Percentiles rank a stretch among this genome's conserved stretches.
Evolutionary conservation across 2,113 vertebrate genomes (phyloP).

Genomic region (Passer domesticus): DNA sequence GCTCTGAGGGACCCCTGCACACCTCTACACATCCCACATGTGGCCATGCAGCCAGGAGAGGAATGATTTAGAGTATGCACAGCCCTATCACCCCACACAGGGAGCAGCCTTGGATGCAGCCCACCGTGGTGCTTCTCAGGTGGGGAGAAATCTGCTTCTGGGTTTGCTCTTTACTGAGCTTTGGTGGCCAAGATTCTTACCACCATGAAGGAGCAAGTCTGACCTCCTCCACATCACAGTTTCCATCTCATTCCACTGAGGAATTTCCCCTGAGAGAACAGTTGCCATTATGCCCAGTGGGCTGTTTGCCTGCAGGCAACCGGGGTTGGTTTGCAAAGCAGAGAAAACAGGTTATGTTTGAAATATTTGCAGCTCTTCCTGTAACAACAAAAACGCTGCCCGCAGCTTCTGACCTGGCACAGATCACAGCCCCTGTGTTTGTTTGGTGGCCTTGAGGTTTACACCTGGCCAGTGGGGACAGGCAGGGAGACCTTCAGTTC

Average conservation of each 20-base stretch:
- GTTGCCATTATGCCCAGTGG: rapidly evolving
- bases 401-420: neutral
- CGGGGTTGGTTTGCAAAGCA: neutral
- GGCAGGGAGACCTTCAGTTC: neutral
- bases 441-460: neutral
- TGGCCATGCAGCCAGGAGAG: neutral
- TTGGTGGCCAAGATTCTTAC: neutral
- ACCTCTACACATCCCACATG: neutral
- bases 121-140: neutral
- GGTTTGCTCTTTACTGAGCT: neutral
- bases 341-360: neutral
- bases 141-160: neutral
- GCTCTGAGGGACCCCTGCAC: neutral
- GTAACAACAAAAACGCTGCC: neutral
- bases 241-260: neutral
- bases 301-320: neutral
- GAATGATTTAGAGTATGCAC: neutral
- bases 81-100: rapidly evolving
- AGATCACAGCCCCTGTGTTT: neutral
- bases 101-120: neutral
- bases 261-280: neutral
- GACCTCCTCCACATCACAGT: neutral
- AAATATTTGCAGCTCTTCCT: conserved; percentile 15
- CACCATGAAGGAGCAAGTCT: neutral
- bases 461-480: neutral